Conservation (phyloP, 2,888 invertebrate species). For the Poecilobothrus nobilitatus region DNA sequence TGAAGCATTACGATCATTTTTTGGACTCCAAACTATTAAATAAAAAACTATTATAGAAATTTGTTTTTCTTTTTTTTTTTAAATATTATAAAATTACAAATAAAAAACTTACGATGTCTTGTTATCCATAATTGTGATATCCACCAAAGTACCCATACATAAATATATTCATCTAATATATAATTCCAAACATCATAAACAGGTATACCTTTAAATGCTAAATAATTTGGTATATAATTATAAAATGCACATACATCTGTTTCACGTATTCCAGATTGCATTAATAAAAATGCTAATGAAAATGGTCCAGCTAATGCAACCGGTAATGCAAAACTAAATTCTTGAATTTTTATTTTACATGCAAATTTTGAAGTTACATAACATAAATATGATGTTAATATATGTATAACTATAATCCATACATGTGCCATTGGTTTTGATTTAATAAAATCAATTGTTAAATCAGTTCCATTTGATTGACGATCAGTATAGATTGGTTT, state of each 20-base stretch:
- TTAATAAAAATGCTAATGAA: conserved; percentile 59
- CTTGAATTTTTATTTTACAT: conserved; percentile 82
- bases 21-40: conserved; percentile 64
- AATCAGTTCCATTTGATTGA: conserved; percentile 8
- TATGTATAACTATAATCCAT: conserved; percentile 58
- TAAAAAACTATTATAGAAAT: background rate
- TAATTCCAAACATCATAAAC: conserved; percentile 49
- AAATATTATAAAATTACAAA: too few species aligned
- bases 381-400: conserved; percentile 56
- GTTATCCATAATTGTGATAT: conserved; percentile 81
- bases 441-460: conserved; percentile 20
- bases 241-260: conserved; percentile 60
- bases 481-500: conserved; percentile 16
- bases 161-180: conserved; percentile 55
- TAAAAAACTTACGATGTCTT: conserved; percentile 46
- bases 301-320: conserved; percentile 68
- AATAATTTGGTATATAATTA: conserved; percentile 63
- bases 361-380: conserved; percentile 68
- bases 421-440: conserved; percentile 39
- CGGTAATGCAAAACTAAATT: conserved; percentile 78
- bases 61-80: too few species aligned
- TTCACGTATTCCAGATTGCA: conserved; percentile 57
- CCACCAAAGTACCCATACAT: conserved; percentile 75
- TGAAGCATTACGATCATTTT: conserved; percentile 71
- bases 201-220: conserved; percentile 77